Evolutionary conservation across 2,797 vertebrate species (phyloP), one percentile per base, ranked within the genome.

Genomic region (Diglossa cyanea): DNA sequence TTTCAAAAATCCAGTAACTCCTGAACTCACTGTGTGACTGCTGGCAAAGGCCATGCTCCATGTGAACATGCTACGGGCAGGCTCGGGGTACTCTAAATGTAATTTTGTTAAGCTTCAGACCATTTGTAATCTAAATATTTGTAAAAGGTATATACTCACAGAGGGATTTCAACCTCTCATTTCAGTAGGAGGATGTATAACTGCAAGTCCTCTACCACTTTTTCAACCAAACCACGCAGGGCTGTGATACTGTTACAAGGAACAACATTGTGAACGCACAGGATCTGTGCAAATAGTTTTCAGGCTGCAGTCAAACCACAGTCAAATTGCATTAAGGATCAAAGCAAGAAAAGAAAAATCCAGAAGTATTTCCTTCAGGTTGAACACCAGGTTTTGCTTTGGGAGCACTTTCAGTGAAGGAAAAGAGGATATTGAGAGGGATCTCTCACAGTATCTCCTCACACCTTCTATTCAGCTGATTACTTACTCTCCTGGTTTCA

Each of bases 241-340:
- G 54, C 54, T 62, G 54, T 1, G 8, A 24, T 45, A 47, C 26
- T 83, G 37, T 51, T 55, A 79, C 75, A 83, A 71, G 74, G 40
- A 89, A 74, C 13, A 79, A 72, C 54, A 33, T 5, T 71, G 67
- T 37, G 40, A 89, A 78, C 0, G 0, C 50, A 51, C 24, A 33
- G 62, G 31, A 81, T 72, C 82, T 53, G 51, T 4, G 10, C 74
- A 88, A 72, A 94, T 5, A 90, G 39, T 60, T 90, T 90, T 94
- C 76, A 94, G 88, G 28, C 50, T 88, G 33, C 82, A 93, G 58
- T 77, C 26, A 94, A 94, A 88, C 82, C 70, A 83, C 87, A 91
- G 47, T 23, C 75, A 91, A 96, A 93, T 73, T 75, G 35, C 51
- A 91, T 83, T 75, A 93, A 80, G 13, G 51, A 88, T 94, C 79